phyloP scores from a whole-genome alignment of 2,888 invertebrate species.

The Prosapia bicincta region DNA sequence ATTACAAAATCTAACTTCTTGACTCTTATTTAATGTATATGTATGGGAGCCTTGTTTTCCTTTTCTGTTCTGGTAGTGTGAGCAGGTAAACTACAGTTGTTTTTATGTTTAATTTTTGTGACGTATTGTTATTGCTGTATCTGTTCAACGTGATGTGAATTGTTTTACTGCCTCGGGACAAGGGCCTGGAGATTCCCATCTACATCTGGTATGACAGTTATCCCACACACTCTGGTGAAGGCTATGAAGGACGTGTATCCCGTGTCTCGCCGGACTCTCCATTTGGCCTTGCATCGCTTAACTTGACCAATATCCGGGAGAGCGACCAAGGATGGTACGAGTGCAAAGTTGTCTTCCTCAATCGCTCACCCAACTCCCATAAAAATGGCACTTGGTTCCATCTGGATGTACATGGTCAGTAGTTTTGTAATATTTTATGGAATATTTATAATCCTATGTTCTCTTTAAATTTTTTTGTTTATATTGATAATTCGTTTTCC shows the following conservation, averaged over 20 bases:
- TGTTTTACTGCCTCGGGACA: slow-evolving; percentile 40
- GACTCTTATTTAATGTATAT: no score
- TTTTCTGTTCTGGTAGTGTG: background rate
- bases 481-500: no score
- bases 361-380: slow-evolving; percentile 86
- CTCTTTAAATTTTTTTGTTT: no score
- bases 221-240: slow-evolving; percentile 93
- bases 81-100: background rate
- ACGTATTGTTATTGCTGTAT: background rate
- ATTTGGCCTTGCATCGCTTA: slow-evolving; percentile 90
- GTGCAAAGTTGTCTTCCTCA: slow-evolving; percentile 91
- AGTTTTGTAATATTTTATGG: no score
- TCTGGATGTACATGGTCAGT: slow-evolving; percentile 84
- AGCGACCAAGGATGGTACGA: slow-evolving; percentile 97
- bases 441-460: no score
- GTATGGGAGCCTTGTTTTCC: no score
- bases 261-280: slow-evolving; percentile 84
- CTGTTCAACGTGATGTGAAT: slow-evolving; percentile 2
- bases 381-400: slow-evolving; percentile 98
- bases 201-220: slow-evolving; percentile 99
- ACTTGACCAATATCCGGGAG: slow-evolving; percentile 91
- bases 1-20: no score
- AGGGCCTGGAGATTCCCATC: slow-evolving; percentile 95
- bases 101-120: background rate
- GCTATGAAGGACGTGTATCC: slow-evolving; percentile 88